phyloP scores from a whole-genome alignment of 2,797 vertebrate species.

The Characodon lateralis region DNA sequence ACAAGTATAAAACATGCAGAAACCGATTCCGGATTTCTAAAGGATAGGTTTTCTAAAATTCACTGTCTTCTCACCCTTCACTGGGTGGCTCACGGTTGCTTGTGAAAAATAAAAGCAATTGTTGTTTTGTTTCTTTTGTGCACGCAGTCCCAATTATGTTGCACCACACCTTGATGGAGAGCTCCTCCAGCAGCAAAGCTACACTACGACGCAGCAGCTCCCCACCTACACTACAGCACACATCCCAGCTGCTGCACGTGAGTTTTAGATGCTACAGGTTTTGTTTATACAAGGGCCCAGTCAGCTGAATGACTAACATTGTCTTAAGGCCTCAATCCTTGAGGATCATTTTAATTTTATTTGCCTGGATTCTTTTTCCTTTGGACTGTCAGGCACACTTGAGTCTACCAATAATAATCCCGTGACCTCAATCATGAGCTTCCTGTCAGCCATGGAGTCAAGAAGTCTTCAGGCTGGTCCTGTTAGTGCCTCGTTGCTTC shows the following conservation, averaged over 20 bases:
- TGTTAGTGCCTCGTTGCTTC: slow-evolving; percentile 91
- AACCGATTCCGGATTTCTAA: neutral
- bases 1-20: neutral
- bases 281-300: neutral
- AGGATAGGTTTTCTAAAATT: neutral
- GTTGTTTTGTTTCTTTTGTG: slow-evolving; percentile 45
- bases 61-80: slow-evolving; percentile 2
- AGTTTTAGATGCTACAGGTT: slow-evolving; percentile 31
- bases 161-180: slow-evolving; percentile 91
- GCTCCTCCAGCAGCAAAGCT: slow-evolving; percentile 92
- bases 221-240: slow-evolving; percentile 90
- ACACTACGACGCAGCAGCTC: slow-evolving; percentile 89
- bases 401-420: slow-evolving; percentile 91
- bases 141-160: slow-evolving; percentile 93
- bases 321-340: neutral
- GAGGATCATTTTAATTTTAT: slow-evolving; percentile 6
- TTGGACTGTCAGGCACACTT: slow-evolving; percentile 82
- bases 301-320: neutral
- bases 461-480: slow-evolving; percentile 92
- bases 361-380: neutral
- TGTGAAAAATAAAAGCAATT: neutral
- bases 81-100: neutral
- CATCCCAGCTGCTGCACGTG: slow-evolving; percentile 89
- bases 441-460: slow-evolving; percentile 94
- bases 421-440: slow-evolving; percentile 96